Base-by-base conservation (phyloP, 1,140 invertebrate genomes). In the Drosophila pectinifera region DNA sequence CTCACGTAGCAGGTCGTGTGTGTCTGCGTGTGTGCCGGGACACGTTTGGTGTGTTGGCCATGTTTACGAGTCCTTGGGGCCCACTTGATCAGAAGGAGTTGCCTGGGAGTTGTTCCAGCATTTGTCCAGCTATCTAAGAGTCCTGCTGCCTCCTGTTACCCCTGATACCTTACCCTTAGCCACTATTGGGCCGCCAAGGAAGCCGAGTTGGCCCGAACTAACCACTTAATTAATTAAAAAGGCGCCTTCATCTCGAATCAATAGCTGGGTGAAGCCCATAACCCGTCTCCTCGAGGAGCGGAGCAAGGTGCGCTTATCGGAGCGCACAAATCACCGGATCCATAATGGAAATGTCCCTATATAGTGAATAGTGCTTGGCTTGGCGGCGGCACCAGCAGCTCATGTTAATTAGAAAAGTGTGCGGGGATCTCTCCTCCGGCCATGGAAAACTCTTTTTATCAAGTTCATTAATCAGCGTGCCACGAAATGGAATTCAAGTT, bases 21-120 rank as follows among this genome's bases (percentile, higher is more conserved):
- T 64, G 45, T 55, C 8, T 24, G 45, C 58, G 62, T 63, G 43
- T 70, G 57, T 69, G 54, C 18, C 4, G 38, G 72, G 39, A 62
- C 73, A 77, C 63, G 73, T 77, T 69, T 67, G 67, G 79, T 79
- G 78, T 68, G 58, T 64, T 72, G 80, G 59, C 65, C 67, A 88
- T 88, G 83, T 88, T 88, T 88, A 88, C 83, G 83, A 88, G 75
- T 88, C 83, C 83, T 88, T 67, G 72, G 83, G 83, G 83, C 59
- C 83, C 79, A 88, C 83, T 88, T 88, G 83, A 88, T 88, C 84
- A 88, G 79, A 79, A 84, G 80, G 77, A 88, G 83, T 82, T 88
- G 83, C 79, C 59, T 55, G 83, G 83, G 83, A 88, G 79, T 83
- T 86, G 73, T 65, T 74, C 45, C 61, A 57, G 62, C 73, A 75